Conservation (phyloP, 2,113 vertebrate genomes). For the Apodemus speciosus region DNA sequence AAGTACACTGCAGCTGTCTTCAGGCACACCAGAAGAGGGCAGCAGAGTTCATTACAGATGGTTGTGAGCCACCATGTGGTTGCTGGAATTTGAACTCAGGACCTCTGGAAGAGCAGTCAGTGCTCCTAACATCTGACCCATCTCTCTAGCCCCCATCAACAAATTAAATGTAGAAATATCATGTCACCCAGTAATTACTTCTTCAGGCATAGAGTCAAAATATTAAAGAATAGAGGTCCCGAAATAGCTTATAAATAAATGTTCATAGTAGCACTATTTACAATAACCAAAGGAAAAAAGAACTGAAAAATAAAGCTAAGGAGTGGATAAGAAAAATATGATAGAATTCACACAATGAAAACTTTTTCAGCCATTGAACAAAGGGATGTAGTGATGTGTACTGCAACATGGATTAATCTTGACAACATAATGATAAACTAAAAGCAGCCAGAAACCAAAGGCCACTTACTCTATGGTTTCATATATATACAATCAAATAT, state of each 20-base stretch:
- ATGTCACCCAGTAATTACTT: neutral
- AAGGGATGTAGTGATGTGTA: neutral
- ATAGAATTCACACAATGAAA: neutral
- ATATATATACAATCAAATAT: neutral
- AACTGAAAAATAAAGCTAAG: neutral
- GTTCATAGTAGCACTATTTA: neutral
- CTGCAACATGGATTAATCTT: neutral
- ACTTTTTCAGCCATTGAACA: neutral
- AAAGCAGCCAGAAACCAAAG: constrained; percentile 1
- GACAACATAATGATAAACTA: neutral
- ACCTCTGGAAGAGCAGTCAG: no score
- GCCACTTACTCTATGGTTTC: neutral
- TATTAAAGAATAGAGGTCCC: neutral
- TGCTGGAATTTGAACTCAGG: no score
- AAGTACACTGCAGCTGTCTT: no score
- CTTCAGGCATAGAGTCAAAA: neutral
- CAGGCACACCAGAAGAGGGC: no score
- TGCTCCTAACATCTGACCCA: no score
- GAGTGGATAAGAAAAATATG: neutral
- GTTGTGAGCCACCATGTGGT: no score
- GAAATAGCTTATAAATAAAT: neutral
- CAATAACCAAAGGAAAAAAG: neutral
- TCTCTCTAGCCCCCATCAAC: neutral
- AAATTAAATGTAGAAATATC: neutral
- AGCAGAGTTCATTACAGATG: no score